These are phyloP conservation scores for Ophion slaviceki DNA, from an alignment of 2,888 invertebrate species.

Conservation along the genomic window DNA sequence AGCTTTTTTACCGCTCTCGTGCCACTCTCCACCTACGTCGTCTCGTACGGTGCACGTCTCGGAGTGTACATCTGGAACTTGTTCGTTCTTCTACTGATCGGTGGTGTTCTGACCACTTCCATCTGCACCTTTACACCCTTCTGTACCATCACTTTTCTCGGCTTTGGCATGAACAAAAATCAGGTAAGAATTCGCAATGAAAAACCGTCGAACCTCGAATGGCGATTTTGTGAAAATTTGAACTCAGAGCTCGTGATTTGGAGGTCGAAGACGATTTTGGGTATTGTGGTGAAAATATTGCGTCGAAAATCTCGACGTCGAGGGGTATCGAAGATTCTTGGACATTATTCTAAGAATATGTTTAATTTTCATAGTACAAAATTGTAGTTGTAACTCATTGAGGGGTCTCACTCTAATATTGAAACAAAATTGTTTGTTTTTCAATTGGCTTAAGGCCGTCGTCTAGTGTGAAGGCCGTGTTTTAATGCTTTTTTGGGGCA, in stretches of 20 bases:
- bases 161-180: constrained; percentile 73
- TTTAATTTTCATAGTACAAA: too few species aligned
- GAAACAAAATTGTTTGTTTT: too few species aligned
- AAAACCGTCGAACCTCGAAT: not conserved
- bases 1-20: constrained; percentile 66
- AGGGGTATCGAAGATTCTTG: too few species aligned
- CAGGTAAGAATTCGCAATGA: constrained; percentile 61
- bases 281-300: not conserved
- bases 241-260: not conserved
- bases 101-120: constrained; percentile 85
- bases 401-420: too few species aligned
- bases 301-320: not conserved
- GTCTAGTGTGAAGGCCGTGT: too few species aligned
- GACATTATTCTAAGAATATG: too few species aligned
- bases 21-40: constrained; percentile 68
- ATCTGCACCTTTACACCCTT: constrained; percentile 87
- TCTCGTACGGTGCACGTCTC: constrained; percentile 69
- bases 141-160: constrained; percentile 86
- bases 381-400: too few species aligned
- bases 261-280: not conserved
- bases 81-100: constrained; percentile 83
- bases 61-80: constrained; percentile 66
- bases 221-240: not conserved
- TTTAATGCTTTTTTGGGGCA: too few species aligned
- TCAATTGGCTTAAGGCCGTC: too few species aligned